Percentiles rank a stretch among this genome's conserved stretches.
Conservation (phyloP, 2,888 invertebrate species). For the Resseliella maxima region DNA sequence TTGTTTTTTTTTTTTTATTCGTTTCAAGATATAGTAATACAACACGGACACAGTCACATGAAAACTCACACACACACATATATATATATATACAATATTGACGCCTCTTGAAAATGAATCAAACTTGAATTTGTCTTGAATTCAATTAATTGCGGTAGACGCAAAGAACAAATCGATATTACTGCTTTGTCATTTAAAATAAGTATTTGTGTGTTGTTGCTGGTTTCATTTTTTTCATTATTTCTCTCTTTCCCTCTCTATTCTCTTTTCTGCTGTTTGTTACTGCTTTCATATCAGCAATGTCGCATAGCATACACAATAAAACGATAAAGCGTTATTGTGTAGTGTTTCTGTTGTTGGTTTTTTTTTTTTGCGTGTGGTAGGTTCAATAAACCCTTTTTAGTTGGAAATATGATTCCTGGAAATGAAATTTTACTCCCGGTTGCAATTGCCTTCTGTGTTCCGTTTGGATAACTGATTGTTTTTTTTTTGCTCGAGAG, state of each 20-base stretch:
- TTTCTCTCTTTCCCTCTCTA: no score
- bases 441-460: background rate
- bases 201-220: background rate
- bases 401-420: background rate
- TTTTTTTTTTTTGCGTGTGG: constrained; percentile 2
- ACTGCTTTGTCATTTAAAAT: constrained; percentile 33
- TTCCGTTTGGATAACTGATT: background rate
- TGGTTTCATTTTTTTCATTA: background rate
- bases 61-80: background rate
- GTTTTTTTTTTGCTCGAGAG: background rate
- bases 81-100: background rate
- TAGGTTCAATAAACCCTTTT: constrained; percentile 36
- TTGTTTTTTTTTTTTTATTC: background rate
- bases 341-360: no score
- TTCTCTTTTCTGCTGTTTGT: background rate
- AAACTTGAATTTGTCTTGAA: background rate
- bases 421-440: background rate
- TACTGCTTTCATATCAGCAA: background rate
- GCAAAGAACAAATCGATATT: background rate
- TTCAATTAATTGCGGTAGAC: background rate
- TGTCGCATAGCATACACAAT: background rate
- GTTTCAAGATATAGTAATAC: background rate
- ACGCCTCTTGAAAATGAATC: background rate
- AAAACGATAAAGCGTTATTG: background rate
- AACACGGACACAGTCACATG: background rate